A percentile compares a stretch with the other conserved stretches of the same genome.
Conservation (phyloP, 2,113 vertebrate species). For the Pavo muticus region DNA sequence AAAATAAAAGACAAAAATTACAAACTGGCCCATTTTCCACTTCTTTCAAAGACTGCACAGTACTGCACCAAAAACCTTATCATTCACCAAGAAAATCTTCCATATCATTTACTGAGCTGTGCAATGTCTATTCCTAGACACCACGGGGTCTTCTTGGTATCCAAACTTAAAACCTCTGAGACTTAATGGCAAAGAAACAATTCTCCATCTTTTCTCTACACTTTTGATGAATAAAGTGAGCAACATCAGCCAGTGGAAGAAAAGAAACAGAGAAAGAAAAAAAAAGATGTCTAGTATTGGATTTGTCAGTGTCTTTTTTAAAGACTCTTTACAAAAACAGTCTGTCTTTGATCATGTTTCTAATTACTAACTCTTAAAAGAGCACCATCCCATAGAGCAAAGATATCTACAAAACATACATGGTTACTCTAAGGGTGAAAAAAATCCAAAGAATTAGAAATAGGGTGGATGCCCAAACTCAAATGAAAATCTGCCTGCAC, state of each 20-base stretch:
- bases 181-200: slow-evolving; percentile 3
- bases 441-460: neutral
- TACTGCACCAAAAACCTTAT: neutral
- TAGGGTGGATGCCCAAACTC: neutral
- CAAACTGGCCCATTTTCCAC: neutral
- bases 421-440: neutral
- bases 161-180: neutral
- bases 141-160: neutral
- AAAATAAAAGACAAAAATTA: neutral
- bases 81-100: neutral
- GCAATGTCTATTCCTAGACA: neutral
- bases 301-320: neutral
- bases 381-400: neutral
- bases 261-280: neutral
- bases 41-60: neutral
- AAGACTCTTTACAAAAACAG: neutral
- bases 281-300: neutral
- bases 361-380: neutral
- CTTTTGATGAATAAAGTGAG: neutral
- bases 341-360: neutral
- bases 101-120: neutral
- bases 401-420: neutral
- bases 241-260: neutral
- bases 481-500: neutral
- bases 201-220: neutral